These are phyloP conservation scores for Cryptus viduatorius DNA, from an alignment of 2,888 invertebrate genomes.

Conservation along the genomic window DNA sequence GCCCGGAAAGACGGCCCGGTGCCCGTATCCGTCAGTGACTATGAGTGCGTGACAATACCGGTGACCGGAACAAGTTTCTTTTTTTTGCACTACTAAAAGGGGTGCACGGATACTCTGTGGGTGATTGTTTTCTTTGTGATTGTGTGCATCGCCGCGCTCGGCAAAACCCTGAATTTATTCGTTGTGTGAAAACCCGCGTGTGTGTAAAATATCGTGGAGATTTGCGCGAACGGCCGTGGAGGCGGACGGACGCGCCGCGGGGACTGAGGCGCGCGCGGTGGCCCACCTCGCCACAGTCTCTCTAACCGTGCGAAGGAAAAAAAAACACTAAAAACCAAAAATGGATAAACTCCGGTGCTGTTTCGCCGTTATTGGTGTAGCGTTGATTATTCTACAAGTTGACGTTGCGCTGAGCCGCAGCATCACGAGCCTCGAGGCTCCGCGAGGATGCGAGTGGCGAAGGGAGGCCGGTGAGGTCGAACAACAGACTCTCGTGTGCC, in stretches of 20 bases:
- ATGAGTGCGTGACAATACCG: constrained; percentile 81
- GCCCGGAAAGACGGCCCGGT: constrained; percentile 34
- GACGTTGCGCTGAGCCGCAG: constrained; percentile 75
- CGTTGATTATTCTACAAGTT: constrained; percentile 71
- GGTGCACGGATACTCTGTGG: constrained; percentile 11
- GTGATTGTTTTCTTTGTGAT: constrained; percentile 31
- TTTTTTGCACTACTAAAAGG: constrained; percentile 8
- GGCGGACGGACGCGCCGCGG: constrained; percentile 11
- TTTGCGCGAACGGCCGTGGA: constrained; percentile 28
- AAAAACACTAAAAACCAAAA: constrained; percentile 10
- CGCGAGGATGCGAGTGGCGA: constrained; percentile 91
- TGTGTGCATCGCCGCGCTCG: constrained; percentile 31
- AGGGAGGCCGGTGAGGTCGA: constrained; percentile 85
- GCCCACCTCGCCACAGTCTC: too few relatives aligned
- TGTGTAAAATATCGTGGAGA: constrained; percentile 18
- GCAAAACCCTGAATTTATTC: constrained; percentile 36
- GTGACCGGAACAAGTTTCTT: constrained; percentile 59
- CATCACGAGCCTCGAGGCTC: constrained; percentile 86
- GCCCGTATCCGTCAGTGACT: constrained; percentile 70
- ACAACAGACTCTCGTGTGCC: constrained; percentile 88
- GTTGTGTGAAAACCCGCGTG: constrained; percentile 10
- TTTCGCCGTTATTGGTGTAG: constrained; percentile 44
- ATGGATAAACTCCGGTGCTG: constrained; percentile 60
- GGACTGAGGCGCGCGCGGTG: background rate
- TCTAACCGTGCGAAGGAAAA: background rate